Evolutionary conservation across 2,113 vertebrate species (phyloP).

Genomic region (Nycticryphes semicollaris): DNA sequence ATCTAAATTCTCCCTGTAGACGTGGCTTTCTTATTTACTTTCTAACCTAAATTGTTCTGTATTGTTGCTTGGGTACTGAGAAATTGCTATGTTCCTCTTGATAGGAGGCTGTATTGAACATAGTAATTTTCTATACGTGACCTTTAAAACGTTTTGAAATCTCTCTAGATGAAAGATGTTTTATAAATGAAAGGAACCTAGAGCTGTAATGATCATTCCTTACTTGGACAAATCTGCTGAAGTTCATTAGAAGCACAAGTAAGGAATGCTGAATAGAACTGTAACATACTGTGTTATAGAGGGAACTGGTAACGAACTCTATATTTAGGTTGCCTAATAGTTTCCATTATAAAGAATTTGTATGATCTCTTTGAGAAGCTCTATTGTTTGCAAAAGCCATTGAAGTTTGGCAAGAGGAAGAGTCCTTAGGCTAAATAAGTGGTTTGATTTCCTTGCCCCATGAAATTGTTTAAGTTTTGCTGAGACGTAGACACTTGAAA

Average conservation of each 20-base stretch:
- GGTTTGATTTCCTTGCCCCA: slow-evolving; percentile 10
- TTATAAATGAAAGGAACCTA: not conserved
- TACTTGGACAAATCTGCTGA: slow-evolving; percentile 19
- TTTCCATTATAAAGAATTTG: slow-evolving; percentile 29
- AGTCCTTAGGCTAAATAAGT: slow-evolving; percentile 8
- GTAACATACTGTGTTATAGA: not conserved
- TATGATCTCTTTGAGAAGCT: slow-evolving; percentile 9
- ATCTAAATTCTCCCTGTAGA: not conserved
- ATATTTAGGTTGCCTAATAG: slow-evolving; percentile 34
- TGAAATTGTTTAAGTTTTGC: slow-evolving; percentile 18
- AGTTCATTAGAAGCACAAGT: slow-evolving; percentile 13
- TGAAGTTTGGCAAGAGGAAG: not conserved
- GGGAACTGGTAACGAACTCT: not conserved
- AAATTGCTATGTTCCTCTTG: slow-evolving; percentile 1
- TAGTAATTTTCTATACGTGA: slow-evolving; percentile 39
- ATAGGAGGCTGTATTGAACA: not conserved
- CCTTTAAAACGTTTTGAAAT: slow-evolving; percentile 29
- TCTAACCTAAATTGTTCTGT: not conserved
- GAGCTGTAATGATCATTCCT: slow-evolving; percentile 1
- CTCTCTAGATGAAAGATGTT: slow-evolving; percentile 11
- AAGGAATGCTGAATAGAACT: slow-evolving; percentile 3
- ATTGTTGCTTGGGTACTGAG: slow-evolving; percentile 6
- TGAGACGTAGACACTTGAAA: slow-evolving; percentile 3
- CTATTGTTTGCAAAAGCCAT: slow-evolving; percentile 27
- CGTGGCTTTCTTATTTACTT: not conserved